These are phyloP conservation scores for Urocyon cinereoargenteus DNA, from an alignment of 2,797 vertebrate species.

Conservation along the genomic window DNA sequence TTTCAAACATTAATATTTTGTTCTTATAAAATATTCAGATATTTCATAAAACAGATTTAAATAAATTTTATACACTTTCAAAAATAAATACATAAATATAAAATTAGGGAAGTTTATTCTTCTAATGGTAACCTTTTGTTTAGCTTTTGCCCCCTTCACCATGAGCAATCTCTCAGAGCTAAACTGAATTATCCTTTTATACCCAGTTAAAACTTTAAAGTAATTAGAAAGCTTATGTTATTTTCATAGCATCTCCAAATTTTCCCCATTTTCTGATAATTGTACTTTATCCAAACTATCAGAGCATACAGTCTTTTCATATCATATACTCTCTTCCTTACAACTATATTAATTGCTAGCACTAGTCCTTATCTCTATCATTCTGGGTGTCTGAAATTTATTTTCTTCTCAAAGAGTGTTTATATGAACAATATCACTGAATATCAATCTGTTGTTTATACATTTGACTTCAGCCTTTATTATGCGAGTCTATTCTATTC, in stretches of 20 bases:
- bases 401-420: neutral
- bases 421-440: neutral
- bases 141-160: neutral
- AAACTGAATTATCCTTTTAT: neutral
- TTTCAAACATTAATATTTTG: neutral
- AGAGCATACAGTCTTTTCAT: slow-evolving; percentile 9
- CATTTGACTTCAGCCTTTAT: neutral
- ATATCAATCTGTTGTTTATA: neutral
- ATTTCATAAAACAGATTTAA: neutral
- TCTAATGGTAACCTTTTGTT: slow-evolving; percentile 2
- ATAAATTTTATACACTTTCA: neutral
- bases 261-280: neutral
- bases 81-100: neutral
- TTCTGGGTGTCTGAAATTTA: neutral
- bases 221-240: neutral
- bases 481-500: neutral
- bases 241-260: neutral
- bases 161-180: neutral
- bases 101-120: neutral
- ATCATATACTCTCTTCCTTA: neutral
- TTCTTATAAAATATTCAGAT: neutral
- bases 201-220: neutral
- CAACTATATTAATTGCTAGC: neutral
- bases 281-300: neutral
- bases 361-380: neutral